These are phyloP conservation scores for Atrina japonica DNA, from an alignment of 2,888 invertebrate species.

Conservation along the genomic window DNA sequence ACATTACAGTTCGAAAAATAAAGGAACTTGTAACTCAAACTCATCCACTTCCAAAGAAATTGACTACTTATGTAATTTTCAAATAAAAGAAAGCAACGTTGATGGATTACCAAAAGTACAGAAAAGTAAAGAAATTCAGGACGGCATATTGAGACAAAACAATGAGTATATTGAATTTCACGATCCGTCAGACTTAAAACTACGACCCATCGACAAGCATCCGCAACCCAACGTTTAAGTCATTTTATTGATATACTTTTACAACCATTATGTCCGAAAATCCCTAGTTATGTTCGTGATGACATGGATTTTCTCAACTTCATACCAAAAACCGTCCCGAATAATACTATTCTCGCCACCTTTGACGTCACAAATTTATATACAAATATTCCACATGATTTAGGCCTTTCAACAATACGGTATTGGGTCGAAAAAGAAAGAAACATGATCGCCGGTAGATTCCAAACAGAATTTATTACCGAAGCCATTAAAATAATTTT, in stretches of 20 bases:
- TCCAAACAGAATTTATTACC: slow-evolving; percentile 30
- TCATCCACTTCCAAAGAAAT: too few species aligned
- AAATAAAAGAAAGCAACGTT: too few species aligned
- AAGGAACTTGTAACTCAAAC: too few species aligned
- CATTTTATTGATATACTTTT: slow-evolving; percentile 34
- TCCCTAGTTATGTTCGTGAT: slow-evolving; percentile 29
- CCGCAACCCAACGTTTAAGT: slow-evolving; percentile 26
- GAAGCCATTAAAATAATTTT: slow-evolving; percentile 32
- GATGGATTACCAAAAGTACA: too few species aligned
- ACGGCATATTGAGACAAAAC: too few species aligned
- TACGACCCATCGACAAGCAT: slow-evolving; percentile 28
- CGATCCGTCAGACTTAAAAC: slow-evolving; percentile 24
- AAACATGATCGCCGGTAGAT: slow-evolving; percentile 2
- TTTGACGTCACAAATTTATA: slow-evolving; percentile 39
- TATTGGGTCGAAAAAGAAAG: slow-evolving; percentile 40
- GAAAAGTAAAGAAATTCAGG: too few species aligned
- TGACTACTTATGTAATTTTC: too few species aligned
- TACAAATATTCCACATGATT: too few species aligned
- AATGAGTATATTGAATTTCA: slow-evolving; percentile 18
- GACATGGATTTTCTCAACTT: slow-evolving; percentile 29
- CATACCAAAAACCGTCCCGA: slow-evolving; percentile 11
- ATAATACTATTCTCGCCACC: slow-evolving; percentile 19
- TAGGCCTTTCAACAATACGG: slow-evolving; percentile 33
- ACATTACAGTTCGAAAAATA: too few species aligned
- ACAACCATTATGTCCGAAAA: slow-evolving; percentile 28